phyloP scores from a whole-genome alignment of 2,888 invertebrate species.

The Prenolepis imparis region DNA sequence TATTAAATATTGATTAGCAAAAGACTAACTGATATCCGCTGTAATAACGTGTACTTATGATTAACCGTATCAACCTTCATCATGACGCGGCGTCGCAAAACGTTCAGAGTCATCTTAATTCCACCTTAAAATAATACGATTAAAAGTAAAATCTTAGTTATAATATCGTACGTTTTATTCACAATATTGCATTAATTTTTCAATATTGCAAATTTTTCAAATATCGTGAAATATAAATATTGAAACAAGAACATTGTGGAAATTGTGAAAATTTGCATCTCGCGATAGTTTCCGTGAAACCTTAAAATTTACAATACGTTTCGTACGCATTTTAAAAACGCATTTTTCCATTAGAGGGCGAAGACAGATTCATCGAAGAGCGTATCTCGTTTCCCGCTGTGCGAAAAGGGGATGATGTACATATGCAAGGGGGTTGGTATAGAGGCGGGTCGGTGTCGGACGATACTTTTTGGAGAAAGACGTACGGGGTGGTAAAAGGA shows the following conservation, averaged over 20 bases:
- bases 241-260: neutral
- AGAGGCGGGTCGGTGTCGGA: conserved; percentile 66
- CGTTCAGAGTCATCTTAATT: neutral
- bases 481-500: conserved; percentile 54
- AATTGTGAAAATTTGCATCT: neutral
- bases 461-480: conserved; percentile 66
- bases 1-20: conserved; percentile 56
- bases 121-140: neutral
- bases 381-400: conserved; percentile 61
- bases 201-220: neutral
- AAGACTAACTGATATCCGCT: conserved; percentile 30
- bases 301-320: neutral
- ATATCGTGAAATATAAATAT: neutral
- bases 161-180: neutral
- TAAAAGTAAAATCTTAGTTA: neutral
- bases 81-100: neutral
- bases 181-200: neutral
- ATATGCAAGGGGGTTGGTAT: conserved; percentile 56
- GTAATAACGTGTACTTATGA: conserved; percentile 33
- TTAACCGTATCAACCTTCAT: conserved; percentile 9
- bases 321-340: neutral
- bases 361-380: conserved; percentile 59
- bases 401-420: conserved; percentile 69
- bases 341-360: conserved; percentile 32
- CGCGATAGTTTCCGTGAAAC: neutral